Base-by-base conservation (phyloP, 1,140 invertebrate species). In the Cherax quadricarinatus region DNA sequence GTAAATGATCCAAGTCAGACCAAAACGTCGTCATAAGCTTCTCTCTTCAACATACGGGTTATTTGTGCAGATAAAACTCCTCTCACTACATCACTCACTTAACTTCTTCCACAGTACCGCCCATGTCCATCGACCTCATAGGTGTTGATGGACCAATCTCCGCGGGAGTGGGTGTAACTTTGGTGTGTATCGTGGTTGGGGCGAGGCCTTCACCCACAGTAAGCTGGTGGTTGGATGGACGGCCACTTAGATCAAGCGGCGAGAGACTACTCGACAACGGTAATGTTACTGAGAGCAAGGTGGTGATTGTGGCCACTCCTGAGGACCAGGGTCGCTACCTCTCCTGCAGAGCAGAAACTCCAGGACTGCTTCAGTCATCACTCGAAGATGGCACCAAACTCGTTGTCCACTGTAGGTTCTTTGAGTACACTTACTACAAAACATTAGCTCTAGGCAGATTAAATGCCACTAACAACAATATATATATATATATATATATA, bases 281-380 rank as follows among this genome's bases (percentile, higher is more conserved):
- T 18, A 98, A 41, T 2, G 57, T 95, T 98, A 86, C 97, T 97
- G 79, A 97, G 30, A 41, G 30, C 30, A 41, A 41, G 30, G 30
- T 41, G 30, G 30, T 41, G 30, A 41, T 41, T 41, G 96, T 97
- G 70, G 97, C 98, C 73, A 96, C 96, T 24, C 96, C 98, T 73
- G 97, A 98, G 94, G 98, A 98, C 94, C 97, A 97, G 82, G 97
- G 97, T 86, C 97, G 97, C 95, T 96, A 97, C 94, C 95, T 98
- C 30, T 41, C 30, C 30, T 41, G 30, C 30, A 41, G 30, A 41
- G 30, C 30, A 41, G 30, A 41, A 41, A 41, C 30, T 41, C 30
- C 30, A 41, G 30, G 30, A 41, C 30, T 41, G 30, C 30, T 41
- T 2, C 30, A 51, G 97, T 97, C 41, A 98, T 96, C 96, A 41